Evolutionary conservation across 2,113 vertebrate species (phyloP), one percentile per base, ranked within the genome.

Genomic region (Gracilinanus agilis): DNA sequence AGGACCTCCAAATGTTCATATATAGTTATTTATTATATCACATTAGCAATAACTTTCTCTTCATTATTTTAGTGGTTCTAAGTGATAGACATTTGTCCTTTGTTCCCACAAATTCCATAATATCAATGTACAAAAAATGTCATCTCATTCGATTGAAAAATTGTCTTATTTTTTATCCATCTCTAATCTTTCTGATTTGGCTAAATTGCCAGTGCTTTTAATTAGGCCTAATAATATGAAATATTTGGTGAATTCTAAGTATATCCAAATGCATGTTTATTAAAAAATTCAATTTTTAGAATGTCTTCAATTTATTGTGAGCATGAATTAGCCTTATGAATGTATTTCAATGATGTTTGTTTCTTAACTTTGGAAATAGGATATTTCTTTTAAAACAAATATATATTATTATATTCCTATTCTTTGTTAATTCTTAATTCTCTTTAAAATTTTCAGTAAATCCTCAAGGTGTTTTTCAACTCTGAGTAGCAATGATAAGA

Each of bases 381-480:
- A 44, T 53, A 13, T 40, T 94, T 40, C 25, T 97, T 95, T 94
- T 90, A 94, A 96, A 97, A 75, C 0, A 11, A 3, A 88, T 4
- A 0, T 8, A 29, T 44, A 61, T 44, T 44, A 83, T 34, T 92
- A 24, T 44, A 53, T 49, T 92, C 4, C 75, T 54, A 29, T 54
- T 91, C 3, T n/a, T 34, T 67, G 89, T 55, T 49, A 9, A 56
- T n/a, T 19, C 54, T 95, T 34, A 88, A 21, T 92, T 90, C 13
- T 10, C n/a, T 44, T 8, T 91, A 89, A 94, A 56, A 92, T 44
- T 93, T 13, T 0, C 58, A 94, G 93, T 2, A 95, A 96, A 83
- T 54, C 53, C 90, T 93, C 49, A 24, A 58, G 96, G 34, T 92
- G 61, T 92, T 61, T 13, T 95, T 89, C 95, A 97, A 95, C 95